phyloP scores from a whole-genome alignment of 2,888 invertebrate genomes.

The Hydrotaea diabolus region DNA sequence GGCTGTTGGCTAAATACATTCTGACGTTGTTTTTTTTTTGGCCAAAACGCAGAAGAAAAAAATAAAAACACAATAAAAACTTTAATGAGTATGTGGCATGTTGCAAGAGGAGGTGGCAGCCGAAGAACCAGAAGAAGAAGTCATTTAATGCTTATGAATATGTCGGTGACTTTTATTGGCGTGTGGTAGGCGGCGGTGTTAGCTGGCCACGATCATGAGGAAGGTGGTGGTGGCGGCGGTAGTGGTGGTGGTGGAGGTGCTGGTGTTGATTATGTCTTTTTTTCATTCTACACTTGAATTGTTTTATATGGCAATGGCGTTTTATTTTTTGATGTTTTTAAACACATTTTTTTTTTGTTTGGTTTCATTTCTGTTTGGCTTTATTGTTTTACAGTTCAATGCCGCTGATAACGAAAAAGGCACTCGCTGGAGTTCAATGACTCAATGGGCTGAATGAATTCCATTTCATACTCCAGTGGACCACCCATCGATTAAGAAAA shows the following conservation, averaged over 20 bases:
- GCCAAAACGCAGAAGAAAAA: not conserved
- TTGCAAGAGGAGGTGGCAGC: not conserved
- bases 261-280: conserved; percentile 11
- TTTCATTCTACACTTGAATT: not conserved
- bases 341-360: not conserved
- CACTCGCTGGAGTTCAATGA: not conserved
- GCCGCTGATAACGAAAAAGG: not conserved
- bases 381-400: not conserved
- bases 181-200: not conserved
- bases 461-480: not conserved
- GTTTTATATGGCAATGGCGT: not conserved
- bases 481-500: not conserved
- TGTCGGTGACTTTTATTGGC: conserved; percentile 2
- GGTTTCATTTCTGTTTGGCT: not conserved
- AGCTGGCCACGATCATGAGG: too few relatives aligned
- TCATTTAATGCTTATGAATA: conserved; percentile 9
- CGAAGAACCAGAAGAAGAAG: not conserved
- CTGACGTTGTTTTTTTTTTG: not conserved
- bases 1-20: not conserved
- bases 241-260: not conserved
- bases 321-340: conserved; percentile 8
- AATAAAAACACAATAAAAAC: conserved; percentile 19
- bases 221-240: too few relatives aligned
- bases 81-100: conserved; percentile 41
- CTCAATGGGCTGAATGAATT: not conserved